phyloP scores from a whole-genome alignment of 2,888 invertebrate species.

The Ptilodon capucinus region DNA sequence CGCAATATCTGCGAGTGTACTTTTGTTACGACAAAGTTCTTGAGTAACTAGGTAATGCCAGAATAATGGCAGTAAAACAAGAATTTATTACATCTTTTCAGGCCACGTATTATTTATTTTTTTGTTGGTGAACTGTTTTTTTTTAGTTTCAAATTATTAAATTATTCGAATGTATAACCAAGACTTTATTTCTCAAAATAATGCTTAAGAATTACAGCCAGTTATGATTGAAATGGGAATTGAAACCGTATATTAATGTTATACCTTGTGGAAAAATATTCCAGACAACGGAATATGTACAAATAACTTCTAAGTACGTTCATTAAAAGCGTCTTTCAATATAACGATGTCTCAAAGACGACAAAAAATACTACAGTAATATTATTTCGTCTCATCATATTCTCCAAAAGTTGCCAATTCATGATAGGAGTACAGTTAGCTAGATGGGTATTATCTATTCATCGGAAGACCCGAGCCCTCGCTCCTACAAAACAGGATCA shows the following conservation, averaged over 20 bases:
- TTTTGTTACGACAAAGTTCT: constrained; percentile 66
- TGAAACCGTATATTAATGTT: background rate
- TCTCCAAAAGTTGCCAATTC: constrained; percentile 66
- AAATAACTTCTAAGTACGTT: constrained; percentile 23
- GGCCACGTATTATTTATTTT: no score
- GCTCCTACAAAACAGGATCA: constrained; percentile 70
- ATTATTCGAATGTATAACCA: constrained; percentile 23
- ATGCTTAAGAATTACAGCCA: constrained; percentile 1
- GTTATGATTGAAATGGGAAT: background rate
- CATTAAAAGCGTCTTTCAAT: constrained; percentile 32
- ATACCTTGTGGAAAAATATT: background rate
- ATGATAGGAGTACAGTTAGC: constrained; percentile 67
- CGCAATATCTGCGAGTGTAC: constrained; percentile 69
- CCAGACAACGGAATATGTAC: background rate
- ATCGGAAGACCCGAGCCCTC: constrained; percentile 61
- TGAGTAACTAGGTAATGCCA: constrained; percentile 53
- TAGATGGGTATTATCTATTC: constrained; percentile 77
- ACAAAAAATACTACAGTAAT: constrained; percentile 43
- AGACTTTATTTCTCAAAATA: constrained; percentile 5
- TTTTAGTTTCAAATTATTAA: no score
- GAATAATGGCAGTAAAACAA: constrained; percentile 48
- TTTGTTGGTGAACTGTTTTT: no score
- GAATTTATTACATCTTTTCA: no score
- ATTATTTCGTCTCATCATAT: constrained; percentile 41
- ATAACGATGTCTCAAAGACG: constrained; percentile 28